Evolutionary conservation across 2,113 vertebrate species (phyloP).

Genomic region (Ivindomyrus marchei): DNA sequence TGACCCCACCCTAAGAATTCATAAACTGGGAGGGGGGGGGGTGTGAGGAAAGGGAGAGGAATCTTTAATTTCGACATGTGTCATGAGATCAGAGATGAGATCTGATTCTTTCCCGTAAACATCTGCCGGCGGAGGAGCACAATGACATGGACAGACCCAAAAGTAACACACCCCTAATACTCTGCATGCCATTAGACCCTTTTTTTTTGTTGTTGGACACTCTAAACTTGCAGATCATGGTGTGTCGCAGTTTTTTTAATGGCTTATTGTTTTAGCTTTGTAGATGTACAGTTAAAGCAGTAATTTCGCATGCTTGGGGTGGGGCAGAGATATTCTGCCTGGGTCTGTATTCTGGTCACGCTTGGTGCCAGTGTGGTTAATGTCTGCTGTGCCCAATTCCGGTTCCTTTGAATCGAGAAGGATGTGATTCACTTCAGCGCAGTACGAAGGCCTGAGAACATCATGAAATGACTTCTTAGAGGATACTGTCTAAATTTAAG

Average conservation of each 20-base stretch:
- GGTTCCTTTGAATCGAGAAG: neutral
- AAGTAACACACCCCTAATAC: neutral
- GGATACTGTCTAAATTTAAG: neutral
- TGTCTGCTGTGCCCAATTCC: neutral
- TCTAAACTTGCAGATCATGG: neutral
- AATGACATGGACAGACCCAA: neutral
- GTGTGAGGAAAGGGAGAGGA: constrained; percentile 24
- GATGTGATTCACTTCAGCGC: neutral
- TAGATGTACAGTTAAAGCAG: neutral
- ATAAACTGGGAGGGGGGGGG: neutral
- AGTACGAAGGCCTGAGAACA: neutral
- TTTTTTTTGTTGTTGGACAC: neutral
- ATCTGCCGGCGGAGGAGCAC: neutral
- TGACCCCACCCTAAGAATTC: neutral
- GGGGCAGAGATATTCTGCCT: neutral
- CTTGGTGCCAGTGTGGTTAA: neutral
- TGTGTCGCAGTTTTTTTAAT: neutral
- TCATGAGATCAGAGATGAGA: neutral
- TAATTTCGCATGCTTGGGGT: neutral
- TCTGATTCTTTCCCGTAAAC: neutral
- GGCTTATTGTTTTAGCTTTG: neutral
- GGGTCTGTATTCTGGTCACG: neutral
- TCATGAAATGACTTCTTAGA: neutral
- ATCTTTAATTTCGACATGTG: constrained; percentile 15
- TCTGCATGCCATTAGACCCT: neutral